These are phyloP conservation scores for Therioaphis trifolii DNA, from an alignment of 2,888 invertebrate species.

Conservation along the genomic window DNA sequence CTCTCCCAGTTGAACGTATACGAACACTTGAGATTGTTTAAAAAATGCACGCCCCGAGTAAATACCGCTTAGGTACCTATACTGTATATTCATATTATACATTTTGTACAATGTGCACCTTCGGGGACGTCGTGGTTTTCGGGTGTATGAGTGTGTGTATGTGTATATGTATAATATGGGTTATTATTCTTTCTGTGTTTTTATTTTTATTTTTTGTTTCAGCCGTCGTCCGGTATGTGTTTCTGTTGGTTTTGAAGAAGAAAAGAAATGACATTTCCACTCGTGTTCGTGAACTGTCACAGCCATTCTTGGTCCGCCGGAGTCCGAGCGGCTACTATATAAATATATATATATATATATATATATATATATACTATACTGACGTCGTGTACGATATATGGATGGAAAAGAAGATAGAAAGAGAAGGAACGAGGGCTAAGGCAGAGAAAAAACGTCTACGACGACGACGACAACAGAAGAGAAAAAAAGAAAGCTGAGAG, in stretches of 20 bases:
- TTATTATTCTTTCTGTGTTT: constrained; percentile 20
- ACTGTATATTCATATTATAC: no score
- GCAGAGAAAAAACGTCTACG: not conserved
- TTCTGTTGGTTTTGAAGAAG: constrained; percentile 26
- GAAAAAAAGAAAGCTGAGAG: not conserved
- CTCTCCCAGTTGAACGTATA: not conserved
- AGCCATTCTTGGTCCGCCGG: not conserved
- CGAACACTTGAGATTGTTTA: not conserved
- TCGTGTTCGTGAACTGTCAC: constrained; percentile 35
- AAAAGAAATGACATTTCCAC: constrained; percentile 33
- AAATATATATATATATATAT: not conserved
- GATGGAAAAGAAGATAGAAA: not conserved
- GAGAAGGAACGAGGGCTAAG: not conserved
- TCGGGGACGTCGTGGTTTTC: not conserved
- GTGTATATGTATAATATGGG: not conserved
- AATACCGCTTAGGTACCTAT: no score
- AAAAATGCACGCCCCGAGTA: not conserved
- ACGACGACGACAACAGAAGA: no score
- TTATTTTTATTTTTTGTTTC: no score
- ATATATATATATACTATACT: not conserved
- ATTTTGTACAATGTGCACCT: not conserved
- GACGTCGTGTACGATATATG: not conserved
- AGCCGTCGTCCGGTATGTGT: not conserved
- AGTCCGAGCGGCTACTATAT: not conserved
- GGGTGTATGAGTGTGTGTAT: not conserved